Evolutionary conservation across 2,797 vertebrate species (phyloP).

Genomic region (Helostoma temminkii): DNA sequence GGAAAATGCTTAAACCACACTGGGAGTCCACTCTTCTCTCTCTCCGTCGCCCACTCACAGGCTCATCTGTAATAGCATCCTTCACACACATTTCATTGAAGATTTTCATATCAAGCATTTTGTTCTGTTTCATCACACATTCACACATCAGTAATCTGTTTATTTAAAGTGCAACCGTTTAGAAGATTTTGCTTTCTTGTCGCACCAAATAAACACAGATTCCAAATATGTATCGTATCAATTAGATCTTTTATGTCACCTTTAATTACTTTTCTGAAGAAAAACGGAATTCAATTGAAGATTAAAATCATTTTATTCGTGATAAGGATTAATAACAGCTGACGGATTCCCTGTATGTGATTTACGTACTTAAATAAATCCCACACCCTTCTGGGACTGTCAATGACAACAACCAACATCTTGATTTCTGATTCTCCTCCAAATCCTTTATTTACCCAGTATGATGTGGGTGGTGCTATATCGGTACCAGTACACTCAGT

Average conservation of each 20-base stretch:
- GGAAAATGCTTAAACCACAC: constrained; percentile 42
- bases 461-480: constrained; percentile 31
- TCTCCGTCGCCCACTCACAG: constrained; percentile 17
- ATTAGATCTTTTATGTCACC: too few relatives aligned
- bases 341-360: constrained; percentile 18
- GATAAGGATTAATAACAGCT: constrained; percentile 16
- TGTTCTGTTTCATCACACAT: constrained; percentile 2
- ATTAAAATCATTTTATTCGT: neutral
- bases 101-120: constrained; percentile 33
- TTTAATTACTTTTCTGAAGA: neutral
- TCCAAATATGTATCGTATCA: neutral
- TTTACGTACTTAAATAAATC: constrained; percentile 35
- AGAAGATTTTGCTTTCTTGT: neutral
- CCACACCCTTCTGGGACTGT: constrained; percentile 23
- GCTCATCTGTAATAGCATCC: constrained; percentile 48
- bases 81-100: constrained; percentile 15
- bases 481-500: constrained; percentile 6
- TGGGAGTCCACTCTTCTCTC: constrained; percentile 18
- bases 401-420: constrained; percentile 25
- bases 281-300: neutral
- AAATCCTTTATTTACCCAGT: constrained; percentile 33
- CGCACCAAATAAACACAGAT: constrained; percentile 4
- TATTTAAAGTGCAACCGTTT: neutral
- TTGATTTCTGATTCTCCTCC: constrained; percentile 27
- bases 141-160: neutral